Base-by-base conservation (phyloP, 1,140 invertebrate genomes). In the Triops longicaudatus region DNA sequence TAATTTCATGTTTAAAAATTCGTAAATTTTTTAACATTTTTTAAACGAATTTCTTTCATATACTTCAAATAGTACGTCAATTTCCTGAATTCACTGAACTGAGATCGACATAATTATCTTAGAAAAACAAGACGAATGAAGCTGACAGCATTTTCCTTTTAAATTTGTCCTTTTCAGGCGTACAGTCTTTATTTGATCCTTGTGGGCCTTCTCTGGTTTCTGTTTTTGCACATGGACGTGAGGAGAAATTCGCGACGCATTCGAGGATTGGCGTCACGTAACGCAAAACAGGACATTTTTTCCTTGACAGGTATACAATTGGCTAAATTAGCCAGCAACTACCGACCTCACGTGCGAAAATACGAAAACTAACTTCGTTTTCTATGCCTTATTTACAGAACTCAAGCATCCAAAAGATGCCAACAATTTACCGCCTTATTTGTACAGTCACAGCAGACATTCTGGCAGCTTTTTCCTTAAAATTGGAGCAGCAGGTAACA, bases 391-490 rank as follows among this genome's bases (percentile, higher is more conserved):
- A 73, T 80, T 79, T 85, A 11, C 81, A 81, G 50, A 22, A 63
- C 6, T 17, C 5, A 63, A 22, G 22, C 6, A 14, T 6, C 22
- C 50, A 17, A 9, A 17, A 63, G 50, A 63, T 1, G 50, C 50
- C 7, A n/a, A 63, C 22, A 63, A 63, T 17, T 63, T 63, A 14
- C 50, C 50, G 7, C 50, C 50, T 63, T 89, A 89, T 81, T 89
- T 87, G 82, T 90, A 89, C 82, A 88, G 84, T 78, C 84, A 85
- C 72, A 89, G 88, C 72, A 83, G 90, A 77, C 90, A 91, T 82
- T 88, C 89, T 73, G 90, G 89, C 7, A 91, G 89, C 80, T 90
- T 92, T 82, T 92, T 90, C 82, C 85, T 91, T 4, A 91, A 91
- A 85, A 84, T 91, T 79, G 91, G 91, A 79, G 90, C 90, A 75